Base-by-base conservation (phyloP, 92 coral and sea anemone genomes). In the Epizoanthus stellaris region DNA sequence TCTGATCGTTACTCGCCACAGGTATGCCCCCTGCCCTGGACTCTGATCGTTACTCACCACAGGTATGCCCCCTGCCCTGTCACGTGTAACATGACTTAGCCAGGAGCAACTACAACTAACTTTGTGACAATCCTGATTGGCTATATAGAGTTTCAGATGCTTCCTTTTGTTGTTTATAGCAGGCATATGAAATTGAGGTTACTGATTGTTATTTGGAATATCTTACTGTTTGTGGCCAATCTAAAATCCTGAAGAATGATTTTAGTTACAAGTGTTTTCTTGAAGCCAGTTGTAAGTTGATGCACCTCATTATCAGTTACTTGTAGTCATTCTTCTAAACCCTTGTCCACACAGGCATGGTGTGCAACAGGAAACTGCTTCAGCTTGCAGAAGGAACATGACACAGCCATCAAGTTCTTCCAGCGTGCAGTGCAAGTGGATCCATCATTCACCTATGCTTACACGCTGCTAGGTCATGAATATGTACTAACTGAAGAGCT, bases 361-460 rank as follows among this genome's bases (percentile, higher is more conserved):
- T 93, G 98, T 73, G 99, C 97, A 1, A 96, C 99, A 30, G 99
- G 99, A 3, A 96, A 96, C 82, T 96, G 99, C 76, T 96, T 94
- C 77, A 96, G 99, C 83, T 77, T 96, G 59, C 99, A 96, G 52
- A 96, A 96, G 88, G 99, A 96, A 80, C 99, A 96, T 71, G 99
- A 96, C 84, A 96, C 98, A 23, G 99, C 99, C 11, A 95, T 96
- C 84, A 96, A 95, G 80, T 96, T 96, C 85, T 96, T 96, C 80
- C 98, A 96, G 86, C 93, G 99, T 23, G 99, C 99, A 1, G 99
- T 96, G n/a, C 99, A 96, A 70, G 99, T 96, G 2, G 91, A 95
- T 52, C 93, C 93, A 14, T 82, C 89, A 62, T 96, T 94, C 82
- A 96, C 98, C 14, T 96, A 96, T 82, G 98, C 98, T 12, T 96